phyloP scores from a whole-genome alignment of 2,113 vertebrate genomes.

The Corythoichthys haematopterus region DNA sequence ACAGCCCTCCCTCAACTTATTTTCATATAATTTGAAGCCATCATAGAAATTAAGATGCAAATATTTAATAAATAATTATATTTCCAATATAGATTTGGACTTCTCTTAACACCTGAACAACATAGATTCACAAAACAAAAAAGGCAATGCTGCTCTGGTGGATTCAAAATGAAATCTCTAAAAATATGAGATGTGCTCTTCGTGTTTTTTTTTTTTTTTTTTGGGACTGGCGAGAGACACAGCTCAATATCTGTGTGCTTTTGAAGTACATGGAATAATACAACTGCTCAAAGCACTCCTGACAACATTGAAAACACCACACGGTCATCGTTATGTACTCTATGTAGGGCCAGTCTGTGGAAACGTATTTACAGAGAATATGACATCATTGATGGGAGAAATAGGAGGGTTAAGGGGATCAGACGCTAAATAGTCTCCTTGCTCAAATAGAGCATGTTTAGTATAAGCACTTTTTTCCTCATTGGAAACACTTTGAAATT shows the following conservation, averaged over 20 bases:
- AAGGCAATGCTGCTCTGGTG: conserved; percentile 54
- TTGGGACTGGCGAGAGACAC: neutral
- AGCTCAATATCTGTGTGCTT: conserved; percentile 54
- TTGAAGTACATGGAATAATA: conserved; percentile 33
- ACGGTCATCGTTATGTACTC: conserved; percentile 6
- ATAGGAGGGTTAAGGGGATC: neutral
- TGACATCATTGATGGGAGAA: conserved; percentile 1
- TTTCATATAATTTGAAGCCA: no score
- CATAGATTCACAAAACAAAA: conserved; percentile 35
- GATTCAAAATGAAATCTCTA: conserved; percentile 23
- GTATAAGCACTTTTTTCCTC: neutral
- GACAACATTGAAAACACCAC: conserved; percentile 19
- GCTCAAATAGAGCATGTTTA: neutral
- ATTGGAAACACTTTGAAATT: neutral
- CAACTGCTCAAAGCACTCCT: conserved; percentile 25
- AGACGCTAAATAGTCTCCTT: conserved; percentile 3
- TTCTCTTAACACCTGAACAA: neutral
- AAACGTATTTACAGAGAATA: conserved; percentile 32
- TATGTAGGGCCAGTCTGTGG: neutral
- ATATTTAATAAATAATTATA: neutral
- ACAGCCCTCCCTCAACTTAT: no score
- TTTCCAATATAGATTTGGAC: neutral
- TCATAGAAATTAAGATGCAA: neutral
- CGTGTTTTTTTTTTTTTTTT: neutral
- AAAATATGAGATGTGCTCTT: conserved; percentile 31